Conservation (phyloP, 2,113 vertebrate genomes). For the Galeopterus variegatus region DNA sequence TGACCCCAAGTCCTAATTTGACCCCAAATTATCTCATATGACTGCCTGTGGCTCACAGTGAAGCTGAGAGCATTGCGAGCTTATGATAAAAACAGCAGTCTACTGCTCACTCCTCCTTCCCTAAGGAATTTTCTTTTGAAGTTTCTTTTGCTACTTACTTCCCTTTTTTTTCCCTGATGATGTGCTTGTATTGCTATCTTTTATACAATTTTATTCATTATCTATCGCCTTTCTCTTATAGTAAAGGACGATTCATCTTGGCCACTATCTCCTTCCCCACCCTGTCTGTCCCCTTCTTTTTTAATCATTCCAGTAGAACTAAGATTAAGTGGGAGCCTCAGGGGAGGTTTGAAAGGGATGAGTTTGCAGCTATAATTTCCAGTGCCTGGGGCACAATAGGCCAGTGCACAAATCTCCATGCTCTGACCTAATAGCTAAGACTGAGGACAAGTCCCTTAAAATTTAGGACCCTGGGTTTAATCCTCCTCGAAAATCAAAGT, state of each 20-base stretch:
- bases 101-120: neutral
- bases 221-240: neutral
- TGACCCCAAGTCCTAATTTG: too few relatives aligned
- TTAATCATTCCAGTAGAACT: neutral
- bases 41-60: too few relatives aligned
- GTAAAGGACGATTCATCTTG: neutral
- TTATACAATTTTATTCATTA: neutral
- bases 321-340: neutral
- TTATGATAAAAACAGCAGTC: neutral
- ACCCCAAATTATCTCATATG: too few relatives aligned
- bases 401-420: neutral
- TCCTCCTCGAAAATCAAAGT: neutral
- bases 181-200: neutral
- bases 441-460: neutral
- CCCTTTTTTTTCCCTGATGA: neutral
- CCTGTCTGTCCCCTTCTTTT: neutral
- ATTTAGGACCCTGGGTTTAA: neutral
- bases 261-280: accelerated
- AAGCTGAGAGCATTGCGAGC: too few relatives aligned
- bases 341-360: neutral
- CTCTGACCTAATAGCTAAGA: neutral
- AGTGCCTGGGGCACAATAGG: neutral
- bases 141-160: neutral
- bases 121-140: neutral
- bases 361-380: neutral